Percentiles rank a stretch among this genome's conserved stretches.
Conservation (phyloP, 2,888 invertebrate species). For the Xanthorhoe spadicearia region DNA sequence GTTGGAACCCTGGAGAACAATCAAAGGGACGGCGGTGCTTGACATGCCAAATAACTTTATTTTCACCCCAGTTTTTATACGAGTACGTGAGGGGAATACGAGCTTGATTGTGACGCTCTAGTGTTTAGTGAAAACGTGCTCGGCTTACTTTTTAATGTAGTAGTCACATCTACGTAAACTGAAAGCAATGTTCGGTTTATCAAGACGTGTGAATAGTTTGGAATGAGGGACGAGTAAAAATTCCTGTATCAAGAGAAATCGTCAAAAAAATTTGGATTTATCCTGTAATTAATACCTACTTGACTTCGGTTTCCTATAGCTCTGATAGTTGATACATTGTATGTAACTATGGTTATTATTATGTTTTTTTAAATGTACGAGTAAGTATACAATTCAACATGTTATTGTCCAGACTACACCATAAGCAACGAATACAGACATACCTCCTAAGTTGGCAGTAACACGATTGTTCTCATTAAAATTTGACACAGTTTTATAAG, state of each 20-base stretch:
- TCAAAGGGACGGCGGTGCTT: conserved; percentile 33
- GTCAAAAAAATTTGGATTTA: no score
- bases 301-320: no score
- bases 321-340: no score
- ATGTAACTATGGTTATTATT: no score
- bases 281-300: no score
- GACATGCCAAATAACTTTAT: conserved; percentile 41
- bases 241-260: neutral
- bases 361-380: no score
- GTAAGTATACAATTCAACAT: no score
- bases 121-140: conserved; percentile 37
- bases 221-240: neutral
- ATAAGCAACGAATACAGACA: no score
- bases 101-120: conserved; percentile 23
- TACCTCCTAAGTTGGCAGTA: no score
- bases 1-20: conserved; percentile 29
- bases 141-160: conserved; percentile 32
- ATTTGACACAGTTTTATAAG: neutral
- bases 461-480: no score
- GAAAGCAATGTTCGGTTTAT: neutral
- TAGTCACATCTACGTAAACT: conserved; percentile 2
- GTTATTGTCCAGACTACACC: no score
- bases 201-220: neutral
- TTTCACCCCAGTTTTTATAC: conserved; percentile 36
- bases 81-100: conserved; percentile 32